Percentiles rank a stretch among this genome's conserved stretches.
phyloP scores from a whole-genome alignment of 2,113 vertebrate species.

The Xyrauchen texanus region DNA sequence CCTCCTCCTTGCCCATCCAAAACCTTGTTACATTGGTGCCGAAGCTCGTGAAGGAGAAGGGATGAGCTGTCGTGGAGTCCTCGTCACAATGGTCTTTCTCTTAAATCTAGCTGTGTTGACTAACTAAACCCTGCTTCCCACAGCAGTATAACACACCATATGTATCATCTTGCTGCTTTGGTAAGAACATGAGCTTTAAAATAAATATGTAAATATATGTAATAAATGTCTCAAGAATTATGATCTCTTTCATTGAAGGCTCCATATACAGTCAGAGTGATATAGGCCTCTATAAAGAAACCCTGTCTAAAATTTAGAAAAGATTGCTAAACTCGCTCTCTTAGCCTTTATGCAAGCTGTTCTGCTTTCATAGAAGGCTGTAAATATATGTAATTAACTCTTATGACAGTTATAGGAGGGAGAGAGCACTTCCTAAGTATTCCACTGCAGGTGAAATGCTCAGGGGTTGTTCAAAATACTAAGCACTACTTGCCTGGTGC shows the following conservation, averaged over 20 bases:
- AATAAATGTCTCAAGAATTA: conserved; percentile 29
- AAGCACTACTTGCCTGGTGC: too few relatives aligned
- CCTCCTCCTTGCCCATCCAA: too few relatives aligned
- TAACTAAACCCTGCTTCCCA: not conserved
- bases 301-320: not conserved
- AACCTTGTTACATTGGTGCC: too few relatives aligned
- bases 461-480: too few relatives aligned
- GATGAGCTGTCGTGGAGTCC: too few relatives aligned
- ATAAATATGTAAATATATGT: conserved; percentile 19
- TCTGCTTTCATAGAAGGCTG: not conserved
- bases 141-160: not conserved
- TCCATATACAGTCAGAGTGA: not conserved
- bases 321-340: not conserved
- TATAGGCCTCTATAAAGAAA: conserved; percentile 7
- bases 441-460: not conserved
- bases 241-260: not conserved
- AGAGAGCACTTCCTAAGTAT: not conserved
- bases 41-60: too few relatives aligned
- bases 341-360: not conserved
- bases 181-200: not conserved
- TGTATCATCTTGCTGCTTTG: not conserved
- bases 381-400: conserved; percentile 5
- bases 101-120: not conserved
- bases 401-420: not conserved
- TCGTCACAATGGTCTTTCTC: too few relatives aligned